phyloP scores from a whole-genome alignment of 2,888 invertebrate species.

The Spicauda simplicius region DNA sequence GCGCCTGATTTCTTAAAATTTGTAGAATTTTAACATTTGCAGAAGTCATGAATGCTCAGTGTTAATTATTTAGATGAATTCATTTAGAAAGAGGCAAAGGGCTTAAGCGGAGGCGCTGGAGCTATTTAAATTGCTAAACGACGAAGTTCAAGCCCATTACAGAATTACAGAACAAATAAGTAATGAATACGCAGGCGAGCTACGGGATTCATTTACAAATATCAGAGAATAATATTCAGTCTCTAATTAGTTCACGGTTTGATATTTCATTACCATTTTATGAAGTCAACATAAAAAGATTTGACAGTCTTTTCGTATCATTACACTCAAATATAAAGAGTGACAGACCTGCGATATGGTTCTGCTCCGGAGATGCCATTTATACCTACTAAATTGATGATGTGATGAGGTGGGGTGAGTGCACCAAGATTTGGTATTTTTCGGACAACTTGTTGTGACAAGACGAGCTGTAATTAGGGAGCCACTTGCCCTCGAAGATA shows the following conservation, averaged over 20 bases:
- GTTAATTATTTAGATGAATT: conserved; percentile 47
- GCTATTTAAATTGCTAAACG: conserved; percentile 46
- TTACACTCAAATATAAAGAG: too few relatives aligned
- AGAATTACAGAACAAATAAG: conserved; percentile 36
- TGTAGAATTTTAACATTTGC: neutral
- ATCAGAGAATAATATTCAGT: conserved; percentile 7
- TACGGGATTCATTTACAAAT: neutral
- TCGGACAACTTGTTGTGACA: too few relatives aligned
- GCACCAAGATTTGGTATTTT: too few relatives aligned
- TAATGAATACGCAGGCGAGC: conserved; percentile 23
- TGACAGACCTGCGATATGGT: too few relatives aligned
- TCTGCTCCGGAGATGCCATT: too few relatives aligned
- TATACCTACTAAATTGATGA: too few relatives aligned
- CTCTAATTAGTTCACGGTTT: conserved; percentile 5
- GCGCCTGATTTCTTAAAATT: neutral
- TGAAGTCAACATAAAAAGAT: neutral
- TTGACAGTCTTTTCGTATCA: neutral
- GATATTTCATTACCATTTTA: conserved; percentile 11
- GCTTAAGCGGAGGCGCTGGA: conserved; percentile 21
- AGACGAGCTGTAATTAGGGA: too few relatives aligned
- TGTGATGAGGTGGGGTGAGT: too few relatives aligned
- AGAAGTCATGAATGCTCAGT: conserved; percentile 30
- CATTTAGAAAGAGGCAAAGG: conserved; percentile 40
- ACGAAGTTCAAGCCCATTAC: conserved; percentile 20
- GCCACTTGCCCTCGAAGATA: too few relatives aligned